Evolutionary conservation across 2,888 invertebrate species (phyloP), one percentile per base, ranked within the genome.

Genomic region (Nowickia ferox): DNA sequence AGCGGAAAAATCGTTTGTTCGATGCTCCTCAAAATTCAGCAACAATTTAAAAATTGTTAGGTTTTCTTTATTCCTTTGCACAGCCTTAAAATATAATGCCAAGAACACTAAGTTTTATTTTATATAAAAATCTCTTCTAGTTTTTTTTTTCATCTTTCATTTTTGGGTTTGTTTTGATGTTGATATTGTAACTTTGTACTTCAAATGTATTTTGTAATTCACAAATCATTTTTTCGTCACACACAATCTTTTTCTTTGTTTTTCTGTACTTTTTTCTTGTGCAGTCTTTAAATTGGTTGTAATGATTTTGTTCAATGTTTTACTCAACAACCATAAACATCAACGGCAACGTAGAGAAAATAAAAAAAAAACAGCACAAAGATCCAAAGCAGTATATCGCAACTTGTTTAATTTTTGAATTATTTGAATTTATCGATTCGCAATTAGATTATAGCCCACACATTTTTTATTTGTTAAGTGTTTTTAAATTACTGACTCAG

Each of bases 391-490:
- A 75, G 63, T 51, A 75, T 79, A 83, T 86, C 86, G 79, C 71
- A 83, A 86, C 86, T 86, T 83, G 83, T 86, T 86, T 87, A 71
- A 79, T 71, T 81, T 84, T 71, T 84, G 69, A 86, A 78, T 85
- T 77, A 76, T 77, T 84, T 87, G 80, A 87, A 84, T 85, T 77
- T 87, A 87, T 87, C 81, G 87, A 87, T 87, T 87, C 74, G 81
- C 87, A 87, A 87, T 87, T 87, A 87, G 87, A 87, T 87, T 87
- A 84, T 79, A 79, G 87, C 87, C 87, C 84, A 87, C 87, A 84
- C 83, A 87, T 79, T 86, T 79, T 86, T 71, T 79, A 51, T 63
- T 63, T 46, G 75, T 44, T 68, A 57, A 57, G 66, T 30, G 65
- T 19, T 74, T 22, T 63, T 61, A 66, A 80, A n/a, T 53, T 57